These are phyloP conservation scores for Channa maculata DNA, from an alignment of 2,113 vertebrate species.

Conservation along the genomic window DNA sequence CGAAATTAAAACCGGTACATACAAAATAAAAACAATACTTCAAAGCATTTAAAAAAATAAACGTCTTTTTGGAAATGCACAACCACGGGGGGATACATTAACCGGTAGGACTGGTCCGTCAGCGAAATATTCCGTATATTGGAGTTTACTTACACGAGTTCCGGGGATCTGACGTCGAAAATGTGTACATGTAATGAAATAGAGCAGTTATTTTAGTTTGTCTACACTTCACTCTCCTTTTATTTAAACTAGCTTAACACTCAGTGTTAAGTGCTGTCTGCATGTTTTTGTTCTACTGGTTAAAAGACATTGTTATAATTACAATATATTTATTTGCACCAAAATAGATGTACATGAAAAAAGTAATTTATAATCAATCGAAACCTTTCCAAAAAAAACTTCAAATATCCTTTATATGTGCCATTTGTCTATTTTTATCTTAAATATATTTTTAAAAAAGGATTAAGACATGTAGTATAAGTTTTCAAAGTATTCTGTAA, in stretches of 20 bases:
- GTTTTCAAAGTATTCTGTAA: not conserved
- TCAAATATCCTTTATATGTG: too few relatives aligned
- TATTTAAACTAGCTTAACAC: not conserved
- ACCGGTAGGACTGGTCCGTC: slow-evolving; percentile 35
- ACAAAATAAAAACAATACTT: too few relatives aligned
- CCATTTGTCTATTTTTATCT: too few relatives aligned
- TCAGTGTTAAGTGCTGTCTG: too few relatives aligned
- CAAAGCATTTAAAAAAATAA: too few relatives aligned
- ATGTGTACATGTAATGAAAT: too few relatives aligned
- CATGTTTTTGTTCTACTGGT: not conserved
- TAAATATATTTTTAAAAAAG: too few relatives aligned
- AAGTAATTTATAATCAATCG: not conserved
- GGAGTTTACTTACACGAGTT: slow-evolving; percentile 11
- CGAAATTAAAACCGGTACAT: too few relatives aligned
- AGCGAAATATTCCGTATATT: slow-evolving; percentile 31
- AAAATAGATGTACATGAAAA: not conserved
- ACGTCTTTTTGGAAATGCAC: not conserved
- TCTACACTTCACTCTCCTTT: not conserved
- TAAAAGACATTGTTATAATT: not conserved
- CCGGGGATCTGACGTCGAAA: slow-evolving; percentile 1
- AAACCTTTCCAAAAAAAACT: not conserved
- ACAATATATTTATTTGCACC: slow-evolving; percentile 44
- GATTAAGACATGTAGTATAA: too few relatives aligned
- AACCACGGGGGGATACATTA: slow-evolving; percentile 19
- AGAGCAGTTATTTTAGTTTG: too few relatives aligned